Evolutionary conservation across 2,888 invertebrate species (phyloP).

Genomic region (Habrosyne pyritoides): DNA sequence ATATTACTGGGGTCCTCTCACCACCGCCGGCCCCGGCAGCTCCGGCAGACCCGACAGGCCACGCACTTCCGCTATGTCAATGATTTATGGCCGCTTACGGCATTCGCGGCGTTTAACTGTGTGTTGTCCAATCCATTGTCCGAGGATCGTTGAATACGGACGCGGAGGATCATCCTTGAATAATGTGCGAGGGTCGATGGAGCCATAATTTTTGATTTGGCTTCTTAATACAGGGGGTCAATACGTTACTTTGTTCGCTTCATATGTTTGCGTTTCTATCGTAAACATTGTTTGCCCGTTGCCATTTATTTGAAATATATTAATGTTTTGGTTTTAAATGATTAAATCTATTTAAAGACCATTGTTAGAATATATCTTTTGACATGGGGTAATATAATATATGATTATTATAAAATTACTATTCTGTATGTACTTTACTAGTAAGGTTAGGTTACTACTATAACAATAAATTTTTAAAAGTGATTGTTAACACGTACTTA

Average conservation of each 20-base stretch:
- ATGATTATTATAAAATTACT: too few species aligned
- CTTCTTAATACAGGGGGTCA: conserved; percentile 66
- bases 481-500: not conserved
- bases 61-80: conserved; percentile 81
- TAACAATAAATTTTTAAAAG: not conserved
- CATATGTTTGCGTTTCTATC: conserved; percentile 53
- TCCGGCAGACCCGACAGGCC: conserved; percentile 36
- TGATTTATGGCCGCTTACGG: conserved; percentile 78
- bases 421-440: too few species aligned
- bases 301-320: too few species aligned
- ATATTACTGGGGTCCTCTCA: conserved; percentile 61
- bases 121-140: conserved; percentile 78
- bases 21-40: conserved; percentile 25
- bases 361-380: too few species aligned
- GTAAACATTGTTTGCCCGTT: conserved; percentile 36
- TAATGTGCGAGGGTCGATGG: conserved; percentile 66
- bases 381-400: too few species aligned
- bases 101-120: conserved; percentile 73
- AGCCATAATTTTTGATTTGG: conserved; percentile 69
- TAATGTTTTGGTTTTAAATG: too few species aligned
- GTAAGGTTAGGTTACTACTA: not conserved
- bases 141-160: conserved; percentile 68
- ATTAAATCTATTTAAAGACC: too few species aligned
- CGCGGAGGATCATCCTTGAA: conserved; percentile 70
- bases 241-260: conserved; percentile 52